These are phyloP conservation scores for Theonella swinhoei DNA, from an alignment of 37 sponge, comb jelly and placozoan genomes.

Conservation along the genomic window DNA sequence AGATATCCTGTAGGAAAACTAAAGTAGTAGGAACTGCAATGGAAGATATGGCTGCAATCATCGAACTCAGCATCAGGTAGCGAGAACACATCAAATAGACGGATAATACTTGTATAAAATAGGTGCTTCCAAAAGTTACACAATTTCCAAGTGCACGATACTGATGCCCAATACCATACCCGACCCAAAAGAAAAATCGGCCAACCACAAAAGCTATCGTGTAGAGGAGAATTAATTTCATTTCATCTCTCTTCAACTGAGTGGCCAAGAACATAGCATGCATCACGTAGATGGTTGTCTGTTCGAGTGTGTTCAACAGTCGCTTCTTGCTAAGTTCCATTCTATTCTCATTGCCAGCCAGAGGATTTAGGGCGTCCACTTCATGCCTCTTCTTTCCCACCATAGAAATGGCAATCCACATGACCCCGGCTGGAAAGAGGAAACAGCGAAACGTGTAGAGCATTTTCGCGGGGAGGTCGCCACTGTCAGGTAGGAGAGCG, in stretches of 20 bases:
- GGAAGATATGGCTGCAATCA: neutral
- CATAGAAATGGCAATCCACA: constrained; percentile 9
- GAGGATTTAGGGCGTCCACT: constrained; percentile 18
- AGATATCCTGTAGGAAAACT: too few species aligned
- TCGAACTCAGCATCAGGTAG: neutral
- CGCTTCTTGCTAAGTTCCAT: constrained; percentile 45
- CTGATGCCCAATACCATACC: constrained; percentile 44
- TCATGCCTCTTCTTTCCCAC: constrained; percentile 10
- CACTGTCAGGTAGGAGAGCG: constrained; percentile 3
- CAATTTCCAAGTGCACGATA: constrained; percentile 15
- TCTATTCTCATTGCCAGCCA: constrained; percentile 51
- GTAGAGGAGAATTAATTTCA: constrained; percentile 64
- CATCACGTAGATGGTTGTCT: constrained; percentile 15
- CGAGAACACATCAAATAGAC: neutral
- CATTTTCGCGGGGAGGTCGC: constrained; percentile 1
- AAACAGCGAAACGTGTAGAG: constrained; percentile 40
- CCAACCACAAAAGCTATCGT: constrained; percentile 34
- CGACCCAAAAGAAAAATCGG: constrained; percentile 55
- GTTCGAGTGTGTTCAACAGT: constrained; percentile 65
- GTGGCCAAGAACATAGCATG: constrained; percentile 17
- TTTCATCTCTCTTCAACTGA: constrained; percentile 36
- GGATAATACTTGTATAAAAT: neutral
- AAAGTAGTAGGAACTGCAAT: neutral
- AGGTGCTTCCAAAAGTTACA: neutral
- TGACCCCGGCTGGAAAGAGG: constrained; percentile 3